Evolutionary conservation across 2,797 vertebrate genomes (phyloP).

Genomic region (Oryzias sinensis): DNA sequence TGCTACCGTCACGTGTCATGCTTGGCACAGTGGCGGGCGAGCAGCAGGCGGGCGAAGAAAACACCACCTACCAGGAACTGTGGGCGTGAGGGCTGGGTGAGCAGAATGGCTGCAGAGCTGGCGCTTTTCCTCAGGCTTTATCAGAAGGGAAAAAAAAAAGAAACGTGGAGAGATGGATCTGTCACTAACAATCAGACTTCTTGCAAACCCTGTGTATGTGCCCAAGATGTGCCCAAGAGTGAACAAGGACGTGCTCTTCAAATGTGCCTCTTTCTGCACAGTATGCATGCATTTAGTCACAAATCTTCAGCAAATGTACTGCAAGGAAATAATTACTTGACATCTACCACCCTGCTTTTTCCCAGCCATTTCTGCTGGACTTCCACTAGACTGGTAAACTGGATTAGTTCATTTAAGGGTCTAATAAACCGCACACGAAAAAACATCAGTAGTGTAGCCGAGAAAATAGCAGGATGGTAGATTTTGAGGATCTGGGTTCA

Average conservation of each 20-base stretch:
- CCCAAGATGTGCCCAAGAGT: conserved; percentile 5
- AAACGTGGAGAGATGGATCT: conserved; percentile 66
- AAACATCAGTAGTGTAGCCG: no score
- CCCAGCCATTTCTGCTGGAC: no score
- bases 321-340: no score
- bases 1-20: conserved; percentile 73
- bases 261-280: no score
- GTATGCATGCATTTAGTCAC: no score
- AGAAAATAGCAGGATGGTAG: no score
- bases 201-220: conserved; percentile 16
- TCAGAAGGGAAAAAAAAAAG: conserved; percentile 55
- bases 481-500: no score
- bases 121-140: conserved; percentile 64
- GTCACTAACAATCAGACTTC: conserved; percentile 70
- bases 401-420: no score
- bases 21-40: conserved; percentile 57
- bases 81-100: conserved; percentile 55
- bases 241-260: neutral
- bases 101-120: conserved; percentile 44
- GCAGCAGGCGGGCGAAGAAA: conserved; percentile 63
- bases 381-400: no score
- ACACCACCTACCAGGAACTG: conserved; percentile 71
- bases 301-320: no score
- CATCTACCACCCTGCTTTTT: no score
- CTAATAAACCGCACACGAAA: no score